phyloP scores from a whole-genome alignment of 2,797 vertebrate genomes.

The Percopsis omiscomaycus region DNA sequence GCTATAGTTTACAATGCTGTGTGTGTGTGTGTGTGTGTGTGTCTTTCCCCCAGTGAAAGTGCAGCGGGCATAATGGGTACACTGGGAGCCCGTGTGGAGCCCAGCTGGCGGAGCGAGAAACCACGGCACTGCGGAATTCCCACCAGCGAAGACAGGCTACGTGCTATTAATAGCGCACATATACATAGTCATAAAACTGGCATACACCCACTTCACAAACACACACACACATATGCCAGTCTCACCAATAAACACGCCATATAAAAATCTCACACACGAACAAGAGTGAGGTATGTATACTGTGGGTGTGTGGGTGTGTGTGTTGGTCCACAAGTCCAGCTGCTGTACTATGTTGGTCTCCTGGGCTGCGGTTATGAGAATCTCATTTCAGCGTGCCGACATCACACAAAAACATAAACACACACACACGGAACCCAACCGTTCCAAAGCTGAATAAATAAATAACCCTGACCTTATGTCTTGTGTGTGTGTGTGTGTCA shows the following conservation, averaged over 20 bases:
- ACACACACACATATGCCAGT: not conserved
- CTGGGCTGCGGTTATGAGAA: conserved; percentile 48
- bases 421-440: not conserved
- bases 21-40: conserved; percentile 13
- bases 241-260: conserved; percentile 3
- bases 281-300: conserved; percentile 23
- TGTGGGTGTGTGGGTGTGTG: conserved; percentile 39
- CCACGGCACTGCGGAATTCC: conserved; percentile 74
- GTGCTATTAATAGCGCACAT: conserved; percentile 67
- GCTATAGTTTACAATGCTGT: conserved; percentile 5
- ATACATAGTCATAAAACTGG: not conserved
- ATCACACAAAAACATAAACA: not conserved
- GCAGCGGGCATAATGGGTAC: conserved; percentile 49
- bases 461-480: conserved; percentile 42
- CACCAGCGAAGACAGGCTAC: conserved; percentile 57
- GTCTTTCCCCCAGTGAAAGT: conserved; percentile 32
- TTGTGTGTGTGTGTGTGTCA: conserved; percentile 2
- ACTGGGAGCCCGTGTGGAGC: conserved; percentile 55
- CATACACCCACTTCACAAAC: not conserved
- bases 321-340: conserved; percentile 39
- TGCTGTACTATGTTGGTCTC: conserved; percentile 55
- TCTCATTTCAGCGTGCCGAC: conserved; percentile 39
- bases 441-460: conserved; percentile 44
- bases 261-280: not conserved
- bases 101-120: conserved; percentile 65